These are phyloP conservation scores for Tribolium freemani DNA, from an alignment of 2,888 invertebrate genomes.

Conservation along the genomic window DNA sequence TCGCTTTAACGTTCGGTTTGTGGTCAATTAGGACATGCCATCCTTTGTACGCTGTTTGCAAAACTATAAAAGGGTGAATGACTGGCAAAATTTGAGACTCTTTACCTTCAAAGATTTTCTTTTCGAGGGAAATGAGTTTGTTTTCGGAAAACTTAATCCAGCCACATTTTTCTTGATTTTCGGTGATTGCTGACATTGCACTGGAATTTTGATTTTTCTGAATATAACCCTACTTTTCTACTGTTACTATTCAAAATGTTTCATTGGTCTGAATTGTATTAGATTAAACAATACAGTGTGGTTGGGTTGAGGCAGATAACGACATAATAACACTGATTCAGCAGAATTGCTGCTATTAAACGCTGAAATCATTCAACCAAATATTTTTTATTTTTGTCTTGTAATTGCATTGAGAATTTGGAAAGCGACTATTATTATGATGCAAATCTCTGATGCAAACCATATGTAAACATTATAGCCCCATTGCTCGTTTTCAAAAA, in stretches of 20 bases:
- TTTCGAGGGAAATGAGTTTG: constrained; percentile 84
- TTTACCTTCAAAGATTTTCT: constrained; percentile 86
- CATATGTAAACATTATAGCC: too few relatives aligned
- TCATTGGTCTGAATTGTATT: not conserved
- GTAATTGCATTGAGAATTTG: too few relatives aligned
- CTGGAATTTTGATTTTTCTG: constrained; percentile 36
- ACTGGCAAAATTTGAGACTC: constrained; percentile 44
- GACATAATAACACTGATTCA: constrained; percentile 2
- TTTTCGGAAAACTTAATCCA: constrained; percentile 86
- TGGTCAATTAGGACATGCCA: constrained; percentile 71
- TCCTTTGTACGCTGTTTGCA: constrained; percentile 63
- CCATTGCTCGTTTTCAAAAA: too few relatives aligned
- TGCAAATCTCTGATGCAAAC: too few relatives aligned
- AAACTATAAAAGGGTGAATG: constrained; percentile 48
- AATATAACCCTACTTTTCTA: constrained; percentile 24
- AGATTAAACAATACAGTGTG: constrained; percentile 10
- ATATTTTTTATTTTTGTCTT: too few relatives aligned
- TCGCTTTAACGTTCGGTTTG: constrained; percentile 68
- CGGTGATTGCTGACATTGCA: constrained; percentile 31
- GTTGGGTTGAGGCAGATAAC: not conserved
- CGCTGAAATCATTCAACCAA: too few relatives aligned
- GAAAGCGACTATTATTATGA: too few relatives aligned
- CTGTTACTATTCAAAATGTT: not conserved
- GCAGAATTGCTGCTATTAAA: not conserved
- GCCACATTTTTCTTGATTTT: constrained; percentile 43